Base-by-base conservation (phyloP, 1,140 invertebrate species). In the Ganaspis sp. region DNA sequence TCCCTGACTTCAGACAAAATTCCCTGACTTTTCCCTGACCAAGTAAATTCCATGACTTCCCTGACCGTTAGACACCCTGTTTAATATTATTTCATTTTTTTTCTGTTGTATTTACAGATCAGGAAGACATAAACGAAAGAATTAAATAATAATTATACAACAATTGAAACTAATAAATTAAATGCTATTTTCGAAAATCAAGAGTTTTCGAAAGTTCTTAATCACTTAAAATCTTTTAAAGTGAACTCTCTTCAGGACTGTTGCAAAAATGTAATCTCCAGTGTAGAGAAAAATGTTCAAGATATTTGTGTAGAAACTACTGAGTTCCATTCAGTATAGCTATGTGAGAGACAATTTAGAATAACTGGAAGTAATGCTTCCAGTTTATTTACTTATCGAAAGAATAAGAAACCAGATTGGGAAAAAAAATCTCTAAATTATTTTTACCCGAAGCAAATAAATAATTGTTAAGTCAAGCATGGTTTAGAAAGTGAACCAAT, bases 111-210 rank as follows among this genome's bases (percentile, higher is more conserved):
- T 19, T 40, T 38, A 19, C 19, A 71, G 75, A 1, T 76, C 72
- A 34, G 74, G 74, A 58, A 76, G 74, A 64, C 74, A 76, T 72
- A 15, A 76, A 15, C 69, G 49, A 64, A 19, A 19, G 69, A 76
- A 17, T 9, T 9, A 70, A 12, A 37, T 71, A 19, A 54, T 70
- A 54, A 19, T 58, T 5, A 21, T 12, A 15, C 15, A 17, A 40
- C 4, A 23, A 49, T 29, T 58, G 23, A n/a, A 38, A 29, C 26
- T 21, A 38, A 64, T 6, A 70, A 29, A 2, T 38, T 75, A n/a
- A 11, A 21, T 5, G 17, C 45, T 0, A 74, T 77, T 74, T 71
- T 77, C 29, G 29, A 38, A 42, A 73, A 74, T n/a, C 72, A 45
- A 45, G 40, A 70, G 12, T 40, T 12, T 9, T 74, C 72, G 4